A percentile compares a stretch with the other conserved stretches of the same genome.
These are phyloP conservation scores for Drosophila flavopinicola DNA, from an alignment of 2,888 invertebrate species.

Conservation along the genomic window DNA sequence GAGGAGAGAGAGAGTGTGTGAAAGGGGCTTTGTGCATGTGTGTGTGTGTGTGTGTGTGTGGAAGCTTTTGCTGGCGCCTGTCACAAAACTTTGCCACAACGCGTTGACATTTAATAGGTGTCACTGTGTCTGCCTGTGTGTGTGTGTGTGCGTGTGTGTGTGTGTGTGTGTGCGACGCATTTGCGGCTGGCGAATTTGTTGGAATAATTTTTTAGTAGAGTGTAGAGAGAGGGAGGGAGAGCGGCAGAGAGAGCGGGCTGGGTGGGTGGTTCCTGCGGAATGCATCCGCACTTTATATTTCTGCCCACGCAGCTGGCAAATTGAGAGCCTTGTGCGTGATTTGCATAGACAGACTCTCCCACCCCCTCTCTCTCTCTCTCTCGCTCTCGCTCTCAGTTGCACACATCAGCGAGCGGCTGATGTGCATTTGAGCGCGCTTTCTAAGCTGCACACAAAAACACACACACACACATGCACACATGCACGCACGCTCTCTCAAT, in stretches of 20 bases:
- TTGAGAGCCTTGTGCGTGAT: conserved; percentile 50
- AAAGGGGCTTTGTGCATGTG: neutral
- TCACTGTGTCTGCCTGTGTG: conserved; percentile 20
- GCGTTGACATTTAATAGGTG: conserved; percentile 62
- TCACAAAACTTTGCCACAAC: conserved; percentile 45
- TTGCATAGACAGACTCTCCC: conserved; percentile 42
- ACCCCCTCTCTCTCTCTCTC: neutral
- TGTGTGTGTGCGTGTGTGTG: conserved; percentile 9
- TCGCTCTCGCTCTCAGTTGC: neutral
- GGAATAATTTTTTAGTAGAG: conserved; percentile 42
- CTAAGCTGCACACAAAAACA: conserved; percentile 41
- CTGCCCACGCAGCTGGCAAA: conserved; percentile 49
- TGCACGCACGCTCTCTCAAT: neutral
- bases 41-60: neutral
- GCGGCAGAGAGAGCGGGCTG: neutral
- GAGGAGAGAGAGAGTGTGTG: neutral
- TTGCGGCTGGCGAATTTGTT: conserved; percentile 45
- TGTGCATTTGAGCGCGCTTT: conserved; percentile 61
- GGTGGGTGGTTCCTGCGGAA: neutral
- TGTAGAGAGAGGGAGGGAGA: neutral
- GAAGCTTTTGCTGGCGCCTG: conserved; percentile 31
- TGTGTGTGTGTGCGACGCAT: conserved; percentile 16
- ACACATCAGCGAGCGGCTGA: conserved; percentile 10
- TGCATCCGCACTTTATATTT: conserved; percentile 47
- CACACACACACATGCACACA: conserved; percentile 7